Conservation (phyloP, 2,113 vertebrate species). For the Tragelaphus buxtoni region DNA sequence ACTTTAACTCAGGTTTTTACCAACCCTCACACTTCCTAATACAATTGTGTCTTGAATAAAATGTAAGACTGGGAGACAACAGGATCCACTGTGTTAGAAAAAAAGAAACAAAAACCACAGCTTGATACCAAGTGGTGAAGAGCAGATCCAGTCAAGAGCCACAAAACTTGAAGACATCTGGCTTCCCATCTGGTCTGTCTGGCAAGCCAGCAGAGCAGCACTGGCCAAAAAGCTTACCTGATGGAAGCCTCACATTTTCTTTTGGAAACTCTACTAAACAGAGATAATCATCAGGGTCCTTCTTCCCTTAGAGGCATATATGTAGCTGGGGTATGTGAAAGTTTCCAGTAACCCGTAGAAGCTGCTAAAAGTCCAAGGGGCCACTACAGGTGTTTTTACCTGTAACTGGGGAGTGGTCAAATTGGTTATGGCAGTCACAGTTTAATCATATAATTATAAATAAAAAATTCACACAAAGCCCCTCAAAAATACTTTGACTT, state of each 20-base stretch:
- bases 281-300: not conserved
- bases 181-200: no score
- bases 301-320: not conserved
- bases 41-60: not conserved
- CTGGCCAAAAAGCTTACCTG: not conserved
- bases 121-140: not conserved
- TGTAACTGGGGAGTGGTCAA: not conserved
- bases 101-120: not conserved
- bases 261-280: not conserved
- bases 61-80: not conserved
- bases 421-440: not conserved
- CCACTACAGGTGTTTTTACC: not conserved
- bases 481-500: not conserved
- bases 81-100: not conserved
- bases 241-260: not conserved
- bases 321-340: not conserved
- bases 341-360: not conserved
- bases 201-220: accelerated
- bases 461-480: not conserved
- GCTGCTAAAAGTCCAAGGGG: not conserved
- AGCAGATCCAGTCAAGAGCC: not conserved
- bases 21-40: not conserved
- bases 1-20: not conserved
- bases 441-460: not conserved
- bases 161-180: no score